Conservation (phyloP, 2,797 vertebrate genomes). For the Gorsachius magnificus region DNA sequence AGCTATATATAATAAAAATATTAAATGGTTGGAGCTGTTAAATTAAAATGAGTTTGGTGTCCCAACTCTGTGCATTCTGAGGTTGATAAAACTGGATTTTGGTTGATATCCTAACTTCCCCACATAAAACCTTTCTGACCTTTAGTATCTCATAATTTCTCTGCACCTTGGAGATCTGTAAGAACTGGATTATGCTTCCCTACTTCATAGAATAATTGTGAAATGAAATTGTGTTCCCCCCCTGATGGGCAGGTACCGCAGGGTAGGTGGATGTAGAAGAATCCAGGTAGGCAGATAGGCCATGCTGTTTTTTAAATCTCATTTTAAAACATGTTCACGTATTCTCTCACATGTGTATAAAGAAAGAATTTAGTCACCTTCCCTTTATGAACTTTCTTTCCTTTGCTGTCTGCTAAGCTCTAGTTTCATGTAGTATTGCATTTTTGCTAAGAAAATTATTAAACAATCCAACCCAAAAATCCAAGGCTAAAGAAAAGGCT, state of each 20-base stretch:
- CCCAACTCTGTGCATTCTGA: neutral
- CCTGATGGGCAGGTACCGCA: neutral
- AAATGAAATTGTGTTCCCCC: neutral
- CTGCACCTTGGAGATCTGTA: neutral
- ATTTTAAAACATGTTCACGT: neutral
- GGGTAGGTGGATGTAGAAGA: neutral
- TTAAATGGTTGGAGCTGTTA: neutral
- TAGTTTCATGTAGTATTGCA: neutral
- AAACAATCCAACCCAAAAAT: neutral
- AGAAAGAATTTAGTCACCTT: neutral
- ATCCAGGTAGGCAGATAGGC: neutral
- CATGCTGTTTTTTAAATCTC: neutral
- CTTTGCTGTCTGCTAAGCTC: neutral
- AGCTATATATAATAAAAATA: neutral
- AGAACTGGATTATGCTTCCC: neutral
- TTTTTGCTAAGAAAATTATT: neutral
- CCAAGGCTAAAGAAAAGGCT: neutral
- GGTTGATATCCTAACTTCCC: neutral
- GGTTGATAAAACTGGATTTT: neutral
- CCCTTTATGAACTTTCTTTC: neutral
- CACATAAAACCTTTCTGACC: neutral
- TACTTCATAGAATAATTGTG: neutral
- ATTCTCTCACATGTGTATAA: neutral
- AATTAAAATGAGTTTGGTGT: neutral
- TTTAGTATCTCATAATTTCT: neutral